These are phyloP conservation scores for Callopanchax toddi DNA, from an alignment of 2,113 vertebrate genomes.

Conservation along the genomic window DNA sequence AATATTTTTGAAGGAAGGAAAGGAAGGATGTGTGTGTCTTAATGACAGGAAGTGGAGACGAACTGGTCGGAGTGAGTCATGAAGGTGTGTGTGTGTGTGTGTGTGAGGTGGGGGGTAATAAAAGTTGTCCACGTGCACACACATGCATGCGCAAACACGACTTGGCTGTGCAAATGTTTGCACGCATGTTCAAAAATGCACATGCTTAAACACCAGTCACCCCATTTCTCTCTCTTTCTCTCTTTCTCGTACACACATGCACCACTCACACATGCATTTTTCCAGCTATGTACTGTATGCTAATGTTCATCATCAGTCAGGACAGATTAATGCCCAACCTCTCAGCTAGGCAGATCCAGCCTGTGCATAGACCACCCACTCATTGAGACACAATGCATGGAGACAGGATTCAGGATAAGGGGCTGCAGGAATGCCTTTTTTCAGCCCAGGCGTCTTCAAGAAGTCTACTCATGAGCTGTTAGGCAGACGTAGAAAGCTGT, in stretches of 20 bases:
- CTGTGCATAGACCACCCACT: constrained; percentile 59
- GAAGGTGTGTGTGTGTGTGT: not conserved
- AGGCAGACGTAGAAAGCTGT: not conserved
- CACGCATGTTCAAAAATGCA: constrained; percentile 31
- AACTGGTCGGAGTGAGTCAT: constrained; percentile 63
- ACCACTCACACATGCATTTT: constrained; percentile 34
- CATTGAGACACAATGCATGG: constrained; percentile 56
- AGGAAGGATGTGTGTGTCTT: constrained; percentile 63
- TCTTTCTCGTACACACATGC: constrained; percentile 3
- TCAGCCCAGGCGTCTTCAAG: constrained; percentile 26
- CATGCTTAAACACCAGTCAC: constrained; percentile 44
- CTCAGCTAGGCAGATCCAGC: constrained; percentile 56
- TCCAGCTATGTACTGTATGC: constrained; percentile 56
- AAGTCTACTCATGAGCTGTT: constrained; percentile 7
- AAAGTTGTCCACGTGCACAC: constrained; percentile 34
- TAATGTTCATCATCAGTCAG: constrained; percentile 76
- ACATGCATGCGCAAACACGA: constrained; percentile 41
- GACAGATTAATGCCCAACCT: constrained; percentile 60
- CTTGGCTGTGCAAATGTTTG: constrained; percentile 30
- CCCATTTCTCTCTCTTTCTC: constrained; percentile 25
- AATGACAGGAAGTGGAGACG: constrained; percentile 74
- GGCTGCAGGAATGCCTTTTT: constrained; percentile 35
- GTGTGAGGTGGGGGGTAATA: not conserved
- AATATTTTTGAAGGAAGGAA: constrained; percentile 73
- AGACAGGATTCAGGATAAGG: constrained; percentile 36